These are phyloP conservation scores for Amblyopsis hoosieri DNA, from an alignment of 2,797 vertebrate genomes.

Conservation along the genomic window DNA sequence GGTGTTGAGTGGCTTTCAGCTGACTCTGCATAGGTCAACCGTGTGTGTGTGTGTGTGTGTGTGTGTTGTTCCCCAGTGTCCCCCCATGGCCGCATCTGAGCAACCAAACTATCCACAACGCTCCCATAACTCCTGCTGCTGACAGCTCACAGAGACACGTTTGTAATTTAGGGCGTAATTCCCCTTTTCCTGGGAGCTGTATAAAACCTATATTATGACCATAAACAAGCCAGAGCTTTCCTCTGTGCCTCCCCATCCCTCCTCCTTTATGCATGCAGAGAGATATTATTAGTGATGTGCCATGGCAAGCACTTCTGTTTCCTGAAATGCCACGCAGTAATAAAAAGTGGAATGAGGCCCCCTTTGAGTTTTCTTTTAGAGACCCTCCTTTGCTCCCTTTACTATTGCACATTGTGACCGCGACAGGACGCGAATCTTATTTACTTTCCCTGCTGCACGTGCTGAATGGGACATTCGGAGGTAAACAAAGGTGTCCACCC, in stretches of 20 bases:
- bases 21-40: slow-evolving; percentile 67
- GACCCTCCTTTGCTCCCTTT: slow-evolving; percentile 11
- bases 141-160: slow-evolving; percentile 71
- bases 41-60: slow-evolving; percentile 26
- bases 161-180: slow-evolving; percentile 80
- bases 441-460: neutral
- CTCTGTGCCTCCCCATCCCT: slow-evolving; percentile 46
- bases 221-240: slow-evolving; percentile 76
- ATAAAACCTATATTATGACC: slow-evolving; percentile 81
- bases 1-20: slow-evolving; percentile 37
- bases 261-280: slow-evolving; percentile 69
- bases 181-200: slow-evolving; percentile 74
- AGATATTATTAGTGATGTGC: slow-evolving; percentile 72
- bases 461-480: neutral
- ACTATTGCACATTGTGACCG: slow-evolving; percentile 28
- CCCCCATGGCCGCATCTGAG: slow-evolving; percentile 40
- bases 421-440: slow-evolving; percentile 30
- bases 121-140: slow-evolving; percentile 60
- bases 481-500: neutral
- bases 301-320: slow-evolving; percentile 66
- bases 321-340: slow-evolving; percentile 63
- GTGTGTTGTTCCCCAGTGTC: slow-evolving; percentile 53
- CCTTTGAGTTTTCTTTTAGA: slow-evolving; percentile 37
- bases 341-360: slow-evolving; percentile 57
- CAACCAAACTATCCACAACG: slow-evolving; percentile 50